phyloP scores from a whole-genome alignment of 1,140 invertebrate genomes.

The Neodiprion lecontei region DNA sequence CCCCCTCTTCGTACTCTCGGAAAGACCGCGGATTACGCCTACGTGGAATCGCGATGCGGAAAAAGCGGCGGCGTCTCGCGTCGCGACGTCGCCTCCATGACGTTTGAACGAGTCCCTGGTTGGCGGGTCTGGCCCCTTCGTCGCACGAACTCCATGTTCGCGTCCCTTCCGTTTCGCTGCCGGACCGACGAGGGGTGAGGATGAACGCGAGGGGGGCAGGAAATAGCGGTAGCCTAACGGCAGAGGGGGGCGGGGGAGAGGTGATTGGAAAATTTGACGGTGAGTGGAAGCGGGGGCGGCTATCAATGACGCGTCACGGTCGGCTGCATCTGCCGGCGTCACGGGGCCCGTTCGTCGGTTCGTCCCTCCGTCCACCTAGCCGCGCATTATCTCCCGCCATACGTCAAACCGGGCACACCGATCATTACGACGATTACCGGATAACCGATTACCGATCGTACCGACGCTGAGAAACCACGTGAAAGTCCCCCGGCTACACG shows the following conservation, averaged over 20 bases:
- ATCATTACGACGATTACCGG: conserved; percentile 53
- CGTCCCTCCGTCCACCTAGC: too few relatives aligned
- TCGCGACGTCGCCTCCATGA: neutral
- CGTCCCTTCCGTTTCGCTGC: neutral
- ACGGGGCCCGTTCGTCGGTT: neutral
- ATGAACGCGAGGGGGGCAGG: conserved; percentile 34
- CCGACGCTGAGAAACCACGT: conserved; percentile 16
- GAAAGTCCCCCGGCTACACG: conserved; percentile 39
- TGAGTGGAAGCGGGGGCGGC: conserved; percentile 41
- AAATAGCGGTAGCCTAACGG: conserved; percentile 55
- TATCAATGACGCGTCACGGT: conserved; percentile 55
- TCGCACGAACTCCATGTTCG: neutral
- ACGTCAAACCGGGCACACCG: conserved; percentile 49
- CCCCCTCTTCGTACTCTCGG: too few relatives aligned
- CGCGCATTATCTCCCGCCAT: conserved; percentile 23
- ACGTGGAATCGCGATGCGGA: too few relatives aligned
- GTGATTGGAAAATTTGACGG: conserved; percentile 61
- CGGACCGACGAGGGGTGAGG: conserved; percentile 21
- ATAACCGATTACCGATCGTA: conserved; percentile 24
- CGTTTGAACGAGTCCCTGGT: neutral
- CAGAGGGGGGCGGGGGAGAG: conserved; percentile 48
- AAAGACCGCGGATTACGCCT: neutral
- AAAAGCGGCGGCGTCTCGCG: too few relatives aligned
- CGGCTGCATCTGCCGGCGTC: conserved; percentile 18
- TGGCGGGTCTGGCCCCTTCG: neutral